Base-by-base conservation (phyloP, 1,140 invertebrate species). In the Temnothorax curvispinosus region DNA sequence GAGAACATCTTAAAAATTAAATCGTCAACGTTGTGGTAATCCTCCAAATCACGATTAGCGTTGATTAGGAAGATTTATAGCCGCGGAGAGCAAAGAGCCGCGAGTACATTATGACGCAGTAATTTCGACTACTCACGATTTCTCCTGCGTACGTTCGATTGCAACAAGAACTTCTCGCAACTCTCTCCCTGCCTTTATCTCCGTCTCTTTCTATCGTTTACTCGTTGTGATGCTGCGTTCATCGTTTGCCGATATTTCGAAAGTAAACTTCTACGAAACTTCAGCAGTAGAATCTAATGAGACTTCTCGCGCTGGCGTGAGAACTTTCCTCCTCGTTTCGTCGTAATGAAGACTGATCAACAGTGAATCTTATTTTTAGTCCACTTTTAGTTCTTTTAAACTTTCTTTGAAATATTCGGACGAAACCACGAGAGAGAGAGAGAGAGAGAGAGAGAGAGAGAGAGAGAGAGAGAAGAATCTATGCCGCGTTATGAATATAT, bases 201-300 rank as follows among this genome's bases (percentile, higher is more conserved):
- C 67, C 32, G 58, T 56, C 27, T 64, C 35, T 32, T 52, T 58
- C 62, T 62, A 52, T 77, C 50, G 47, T 72, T 50, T 32, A 60
- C 56, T 89, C 85, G 89, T 91, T 89, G 64, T 27, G 56, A 90
- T 87, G 90, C 89, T 90, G 41, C 60, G 78, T 75, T 86, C 90
- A 91, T 89, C 85, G 85, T 86, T 87, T 64, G 81, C 71, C 87
- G 87, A 91, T 89, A 90, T 91, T 91, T 89, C 89, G 89, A 91
- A 90, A 90, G 90, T 89, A 82, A 90, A 90, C 84, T 90, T 90
- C 85, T 47, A 35, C 85, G 80, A 84, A 76, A 76, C 72, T 80
- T 85, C 64, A 81, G 47, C 69, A 85, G 69, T 86, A 62, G 87
- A 90, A 91, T 90, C 90, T 90, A 91, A 91, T 90, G 89, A 91